Evolutionary conservation across 2,113 vertebrate species (phyloP), one percentile per base, ranked within the genome.

Genomic region (Calypte anna): DNA sequence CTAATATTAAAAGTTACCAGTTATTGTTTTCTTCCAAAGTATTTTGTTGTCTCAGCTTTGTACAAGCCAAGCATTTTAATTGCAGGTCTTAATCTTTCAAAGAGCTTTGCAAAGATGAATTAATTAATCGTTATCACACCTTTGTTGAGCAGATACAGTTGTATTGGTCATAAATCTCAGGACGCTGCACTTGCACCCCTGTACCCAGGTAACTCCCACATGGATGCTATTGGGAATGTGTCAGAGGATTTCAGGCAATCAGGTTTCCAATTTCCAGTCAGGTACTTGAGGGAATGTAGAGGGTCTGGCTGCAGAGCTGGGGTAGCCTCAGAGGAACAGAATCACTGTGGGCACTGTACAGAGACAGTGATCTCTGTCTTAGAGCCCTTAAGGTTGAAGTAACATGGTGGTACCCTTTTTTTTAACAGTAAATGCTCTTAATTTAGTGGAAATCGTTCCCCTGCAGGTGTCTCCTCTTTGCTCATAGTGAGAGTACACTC

Each of bases 1-100:
- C 48, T 90, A 78, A 88, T 86, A 88, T 94, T 90, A 89, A 72
- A 86, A 91, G 82, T 93, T 95, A 91, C 58, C 74, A 44, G 79
- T 86, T 96, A 86, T 78, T 91, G 68, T 96, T 96, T 95, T 94
- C 79, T 91, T 86, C 61, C 73, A 19, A 66, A 88, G 73, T 75
- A 90, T 93, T 96, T 91, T 96, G 96, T 96, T 95, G 85, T 90
- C 82, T 97, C 94, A 96, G 94, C 93, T 93, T 94, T 94, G 80
- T 90, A 86, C 63, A 81, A 95, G 90, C 88, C 94, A 96, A 94
- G 82, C 22, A 28, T 43, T 86, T 88, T 91, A 97, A 96, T 90
- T 95, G 54, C 82, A 5, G 14, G 54, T 83, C 87, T 96, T 96
- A 91, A 94, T 97, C 94, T 94, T 90, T 83, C 82, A 68, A 93